phyloP scores from a whole-genome alignment of 64 coral and sea anemone species.

The Trachythela sp. region DNA sequence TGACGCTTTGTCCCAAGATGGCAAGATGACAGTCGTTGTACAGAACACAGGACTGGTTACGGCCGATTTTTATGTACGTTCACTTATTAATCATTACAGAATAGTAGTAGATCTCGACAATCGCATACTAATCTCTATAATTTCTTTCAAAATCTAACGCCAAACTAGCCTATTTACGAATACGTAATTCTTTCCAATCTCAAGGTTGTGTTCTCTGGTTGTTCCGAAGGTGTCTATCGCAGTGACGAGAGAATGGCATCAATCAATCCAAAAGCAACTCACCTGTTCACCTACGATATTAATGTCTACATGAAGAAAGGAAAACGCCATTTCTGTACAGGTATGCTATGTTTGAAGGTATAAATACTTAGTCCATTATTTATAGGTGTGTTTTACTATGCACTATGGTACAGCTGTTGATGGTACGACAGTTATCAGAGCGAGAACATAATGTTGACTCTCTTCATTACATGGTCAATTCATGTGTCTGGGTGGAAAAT shows the following conservation, averaged over 20 bases:
- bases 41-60: constrained; percentile 97
- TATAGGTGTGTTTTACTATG: too few relatives aligned
- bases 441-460: too few relatives aligned
- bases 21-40: constrained; percentile 66
- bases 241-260: neutral
- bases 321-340: neutral
- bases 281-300: neutral
- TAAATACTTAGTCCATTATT: too few relatives aligned
- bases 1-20: constrained; percentile 75
- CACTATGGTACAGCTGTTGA: too few relatives aligned
- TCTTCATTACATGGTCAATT: too few relatives aligned
- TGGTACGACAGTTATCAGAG: too few relatives aligned
- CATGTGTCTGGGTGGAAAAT: too few relatives aligned
- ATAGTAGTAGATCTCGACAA: neutral
- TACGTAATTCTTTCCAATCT: neutral
- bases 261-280: neutral
- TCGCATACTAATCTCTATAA: neutral
- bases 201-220: neutral
- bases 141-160: too few relatives aligned
- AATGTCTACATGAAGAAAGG: constrained; percentile 11
- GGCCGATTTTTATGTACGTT: constrained; percentile 86
- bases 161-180: too few relatives aligned
- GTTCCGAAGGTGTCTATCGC: neutral
- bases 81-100: neutral
- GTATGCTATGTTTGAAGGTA: neutral